Conservation (phyloP, 2,888 invertebrate species). For the Cephus rjabovi region DNA sequence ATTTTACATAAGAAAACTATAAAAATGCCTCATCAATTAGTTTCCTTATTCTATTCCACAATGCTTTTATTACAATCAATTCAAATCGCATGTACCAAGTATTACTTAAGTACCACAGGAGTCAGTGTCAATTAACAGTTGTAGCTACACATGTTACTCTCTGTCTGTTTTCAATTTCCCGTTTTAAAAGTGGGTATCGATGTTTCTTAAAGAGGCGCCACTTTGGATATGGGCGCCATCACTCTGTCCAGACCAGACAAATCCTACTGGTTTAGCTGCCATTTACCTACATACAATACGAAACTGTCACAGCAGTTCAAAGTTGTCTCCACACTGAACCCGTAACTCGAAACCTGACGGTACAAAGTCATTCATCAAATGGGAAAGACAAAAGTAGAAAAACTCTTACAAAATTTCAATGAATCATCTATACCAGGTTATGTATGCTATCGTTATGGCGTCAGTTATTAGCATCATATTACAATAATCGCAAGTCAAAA, state of each 20-base stretch:
- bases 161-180: slow-evolving; percentile 18
- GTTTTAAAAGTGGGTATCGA: background rate
- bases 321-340: background rate
- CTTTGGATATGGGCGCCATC: slow-evolving; percentile 14
- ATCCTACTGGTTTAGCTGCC: background rate
- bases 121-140: slow-evolving; percentile 24
- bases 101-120: slow-evolving; percentile 5
- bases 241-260: background rate
- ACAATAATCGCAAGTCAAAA: background rate
- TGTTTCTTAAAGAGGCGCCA: background rate
- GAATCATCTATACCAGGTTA: too few relatives aligned
- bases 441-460: too few relatives aligned
- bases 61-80: slow-evolving; percentile 4
- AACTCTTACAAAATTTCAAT: background rate
- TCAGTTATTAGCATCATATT: background rate
- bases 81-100: slow-evolving; percentile 21
- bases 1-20: slow-evolving; percentile 11
- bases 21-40: background rate
- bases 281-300: background rate
- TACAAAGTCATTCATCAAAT: background rate
- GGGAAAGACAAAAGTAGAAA: background rate
- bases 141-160: slow-evolving; percentile 33
- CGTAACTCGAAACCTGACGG: background rate
- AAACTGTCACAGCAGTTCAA: background rate
- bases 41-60: slow-evolving; percentile 15